Percentiles rank a stretch among this genome's conserved stretches.
phyloP scores from a whole-genome alignment of 2,888 invertebrate genomes.

The Idaea straminata region DNA sequence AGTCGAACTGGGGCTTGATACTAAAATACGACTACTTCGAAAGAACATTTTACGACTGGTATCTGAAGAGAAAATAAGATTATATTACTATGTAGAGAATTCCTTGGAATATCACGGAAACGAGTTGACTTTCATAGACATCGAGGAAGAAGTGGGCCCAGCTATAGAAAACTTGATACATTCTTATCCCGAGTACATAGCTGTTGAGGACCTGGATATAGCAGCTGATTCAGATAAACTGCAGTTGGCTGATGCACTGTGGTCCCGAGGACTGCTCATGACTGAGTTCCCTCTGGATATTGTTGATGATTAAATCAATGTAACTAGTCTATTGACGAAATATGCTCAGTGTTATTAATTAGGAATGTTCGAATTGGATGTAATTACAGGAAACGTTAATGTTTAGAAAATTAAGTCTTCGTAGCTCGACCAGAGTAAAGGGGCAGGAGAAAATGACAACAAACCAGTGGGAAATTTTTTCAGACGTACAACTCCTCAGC shows the following conservation, averaged over 20 bases:
- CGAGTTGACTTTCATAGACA: constrained; percentile 85
- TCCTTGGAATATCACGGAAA: constrained; percentile 91
- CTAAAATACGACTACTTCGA: constrained; percentile 80
- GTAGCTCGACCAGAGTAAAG: too few relatives aligned
- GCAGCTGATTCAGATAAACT: constrained; percentile 83
- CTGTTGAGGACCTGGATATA: constrained; percentile 86
- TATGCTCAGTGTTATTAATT: background rate
- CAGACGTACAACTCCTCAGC: too few relatives aligned
- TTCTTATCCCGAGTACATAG: constrained; percentile 88
- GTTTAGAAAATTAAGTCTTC: too few relatives aligned
- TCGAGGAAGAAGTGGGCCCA: constrained; percentile 83
- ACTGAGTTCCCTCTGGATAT: constrained; percentile 82
- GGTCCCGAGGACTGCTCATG: constrained; percentile 91
- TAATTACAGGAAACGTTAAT: too few relatives aligned
- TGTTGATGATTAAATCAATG: constrained; percentile 55
- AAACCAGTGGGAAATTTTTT: too few relatives aligned
- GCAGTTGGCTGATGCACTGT: constrained; percentile 83
- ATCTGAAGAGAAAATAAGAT: constrained; percentile 80
- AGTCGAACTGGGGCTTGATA: constrained; percentile 84
- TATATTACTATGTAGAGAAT: constrained; percentile 93
- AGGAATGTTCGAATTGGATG: background rate
- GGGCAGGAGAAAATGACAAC: too few relatives aligned
- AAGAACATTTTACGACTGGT: constrained; percentile 82
- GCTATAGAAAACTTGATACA: constrained; percentile 86
- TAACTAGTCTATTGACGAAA: background rate